A percentile compares a stretch with the other conserved stretches of the same genome.
These are phyloP conservation scores for Thryonomys swinderianus DNA, from an alignment of 2,113 vertebrate species.

Conservation along the genomic window DNA sequence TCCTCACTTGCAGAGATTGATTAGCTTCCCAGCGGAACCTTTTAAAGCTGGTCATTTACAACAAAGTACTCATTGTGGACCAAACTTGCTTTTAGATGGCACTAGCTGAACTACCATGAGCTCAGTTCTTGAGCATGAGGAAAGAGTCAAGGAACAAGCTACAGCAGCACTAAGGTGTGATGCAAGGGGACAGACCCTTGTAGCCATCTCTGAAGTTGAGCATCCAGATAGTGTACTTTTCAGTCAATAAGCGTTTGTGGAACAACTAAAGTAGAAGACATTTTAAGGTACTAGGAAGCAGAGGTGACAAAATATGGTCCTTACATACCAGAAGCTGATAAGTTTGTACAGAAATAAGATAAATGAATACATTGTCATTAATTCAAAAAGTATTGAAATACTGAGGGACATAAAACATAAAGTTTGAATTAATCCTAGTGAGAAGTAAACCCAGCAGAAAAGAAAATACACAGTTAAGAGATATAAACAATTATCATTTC, in stretches of 20 bases:
- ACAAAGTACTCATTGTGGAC: constrained; percentile 39
- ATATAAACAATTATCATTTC: neutral
- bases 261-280: neutral
- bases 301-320: neutral
- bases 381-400: neutral
- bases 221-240: neutral
- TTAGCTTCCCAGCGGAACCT: constrained; percentile 58
- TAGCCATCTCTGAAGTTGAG: neutral
- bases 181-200: neutral
- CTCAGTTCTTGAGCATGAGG: constrained; percentile 5
- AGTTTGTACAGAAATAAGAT: neutral
- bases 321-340: neutral
- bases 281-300: neutral
- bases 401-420: neutral
- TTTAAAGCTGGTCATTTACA: constrained; percentile 72
- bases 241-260: neutral
- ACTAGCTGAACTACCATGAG: neutral
- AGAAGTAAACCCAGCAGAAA: neutral
- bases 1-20: constrained; percentile 62
- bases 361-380: neutral
- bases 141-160: neutral
- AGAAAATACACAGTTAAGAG: neutral
- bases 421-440: neutral
- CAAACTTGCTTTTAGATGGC: constrained; percentile 63
- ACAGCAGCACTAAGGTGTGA: neutral